Evolutionary conservation across 64 coral and sea anemone species (phyloP), one percentile per base, ranked within the genome.

Genomic region (Trachythela sp.): DNA sequence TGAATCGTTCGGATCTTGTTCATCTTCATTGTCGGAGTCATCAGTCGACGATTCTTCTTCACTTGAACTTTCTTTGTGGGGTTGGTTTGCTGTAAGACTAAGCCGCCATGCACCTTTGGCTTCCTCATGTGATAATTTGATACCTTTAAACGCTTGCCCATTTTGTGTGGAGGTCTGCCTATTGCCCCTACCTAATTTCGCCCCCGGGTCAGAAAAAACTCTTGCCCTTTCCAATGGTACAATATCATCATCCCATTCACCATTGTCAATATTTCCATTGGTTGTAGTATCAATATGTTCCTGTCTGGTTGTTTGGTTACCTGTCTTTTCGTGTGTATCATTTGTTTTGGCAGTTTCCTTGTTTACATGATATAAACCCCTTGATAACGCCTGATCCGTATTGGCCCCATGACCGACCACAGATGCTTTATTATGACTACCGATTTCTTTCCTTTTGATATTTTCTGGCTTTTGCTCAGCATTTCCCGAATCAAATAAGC

Each of bases 81-180:
- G 56, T 64, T 0, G 9, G 34, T 80, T 35, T 15, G 27, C 10
- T 0, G 13, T 5, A 80, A 80, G 75, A 39, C 75, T 80, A 17
- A 80, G 30, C 13, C 75, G 31, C 75, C 75, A 80, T 36, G 75
- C 75, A 37, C 33, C 37, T 37, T 80, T 39, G 0, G 37, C 75
- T 35, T 80, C 75, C 75, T 80, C 75, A 9, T 80, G 31, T 80
- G 75, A 80, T 35, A 80, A 80, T 30, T 39, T 80, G 26, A 80
- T 34, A 35, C 33, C 33, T 80, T 64, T n/a, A 64, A 64, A 64
- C 13, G 18, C 24, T 64, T 64, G 56, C 7, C 56, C 26, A 20
- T 64, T 20, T 0, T 5, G 26, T 10, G 20, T 20, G 5, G 26
- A n/a, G 56, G 20, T 27, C 20, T 64, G 15, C 37, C 34, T 30